Percentiles rank a stretch among this genome's conserved stretches.
Conservation (phyloP, 2,888 invertebrate genomes). For the Acanthoscelides obtectus region DNA sequence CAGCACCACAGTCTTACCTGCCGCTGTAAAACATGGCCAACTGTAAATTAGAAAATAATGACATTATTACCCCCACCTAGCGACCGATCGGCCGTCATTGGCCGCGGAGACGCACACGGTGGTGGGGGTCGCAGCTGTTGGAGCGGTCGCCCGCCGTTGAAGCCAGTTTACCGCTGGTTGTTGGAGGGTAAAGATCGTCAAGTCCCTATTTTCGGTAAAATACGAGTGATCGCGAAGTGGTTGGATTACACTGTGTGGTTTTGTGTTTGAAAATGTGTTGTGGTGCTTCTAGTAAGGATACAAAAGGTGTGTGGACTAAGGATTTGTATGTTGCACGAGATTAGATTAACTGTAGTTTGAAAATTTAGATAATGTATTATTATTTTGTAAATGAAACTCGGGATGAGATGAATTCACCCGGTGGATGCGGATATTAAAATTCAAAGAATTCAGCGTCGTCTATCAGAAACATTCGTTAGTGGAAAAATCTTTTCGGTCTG, state of each 20-base stretch:
- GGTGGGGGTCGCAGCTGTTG: neutral
- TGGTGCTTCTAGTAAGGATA: neutral
- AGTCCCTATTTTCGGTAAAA: neutral
- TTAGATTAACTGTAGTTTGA: neutral
- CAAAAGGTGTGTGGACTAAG: neutral
- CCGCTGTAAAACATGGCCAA: constrained; percentile 38
- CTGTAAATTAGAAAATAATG: constrained; percentile 48
- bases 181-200: neutral
- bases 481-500: too few species aligned
- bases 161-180: constrained; percentile 16
- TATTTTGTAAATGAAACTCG: too few species aligned
- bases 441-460: too few species aligned
- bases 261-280: neutral
- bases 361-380: neutral
- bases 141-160: constrained; percentile 17
- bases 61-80: constrained; percentile 45
- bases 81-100: constrained; percentile 15
- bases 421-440: too few species aligned
- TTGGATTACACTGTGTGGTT: neutral
- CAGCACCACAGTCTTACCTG: constrained; percentile 29
- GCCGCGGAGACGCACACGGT: neutral
- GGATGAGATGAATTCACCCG: too few species aligned
- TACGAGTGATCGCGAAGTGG: neutral
- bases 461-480: too few species aligned
- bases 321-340: neutral